These are phyloP conservation scores for Drosophila ezoana DNA, from an alignment of 2,888 invertebrate species.

Conservation along the genomic window DNA sequence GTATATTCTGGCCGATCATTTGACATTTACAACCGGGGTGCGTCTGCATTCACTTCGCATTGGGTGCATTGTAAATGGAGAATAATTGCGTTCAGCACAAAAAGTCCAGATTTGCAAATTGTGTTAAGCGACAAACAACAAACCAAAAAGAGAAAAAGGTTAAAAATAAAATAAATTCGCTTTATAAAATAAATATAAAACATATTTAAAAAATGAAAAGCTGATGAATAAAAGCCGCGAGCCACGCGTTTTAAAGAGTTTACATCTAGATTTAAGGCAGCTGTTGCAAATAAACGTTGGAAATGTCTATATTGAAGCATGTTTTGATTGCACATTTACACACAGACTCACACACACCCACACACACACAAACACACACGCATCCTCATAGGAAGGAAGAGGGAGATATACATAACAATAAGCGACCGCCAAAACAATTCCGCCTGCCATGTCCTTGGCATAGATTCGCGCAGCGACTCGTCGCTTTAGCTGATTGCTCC, in stretches of 20 bases:
- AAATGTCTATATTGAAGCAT: conserved; percentile 51
- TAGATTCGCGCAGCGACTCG: conserved; percentile 50
- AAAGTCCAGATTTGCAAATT: conserved; percentile 67
- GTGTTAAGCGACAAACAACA: conserved; percentile 46
- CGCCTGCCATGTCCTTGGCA: conserved; percentile 70
- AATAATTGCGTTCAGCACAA: conserved; percentile 75
- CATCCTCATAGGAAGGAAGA: conserved; percentile 1
- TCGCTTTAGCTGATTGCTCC: conserved; percentile 66
- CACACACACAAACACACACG: conserved; percentile 3
- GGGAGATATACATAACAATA: conserved; percentile 23
- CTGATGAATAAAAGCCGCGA: conserved; percentile 11
- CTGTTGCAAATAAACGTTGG: conserved; percentile 75
- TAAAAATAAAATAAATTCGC: conserved; percentile 46
- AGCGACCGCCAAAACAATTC: conserved; percentile 44
- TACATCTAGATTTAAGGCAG: conserved; percentile 61
- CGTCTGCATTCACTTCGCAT: conserved; percentile 50
- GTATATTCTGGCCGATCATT: conserved; percentile 37
- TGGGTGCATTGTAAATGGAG: conserved; percentile 79
- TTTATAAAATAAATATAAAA: conserved; percentile 35
- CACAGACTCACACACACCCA: conserved; percentile 3
- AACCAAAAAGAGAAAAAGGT: conserved; percentile 5
- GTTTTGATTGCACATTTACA: conserved; percentile 14
- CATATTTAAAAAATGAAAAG: conserved; percentile 32
- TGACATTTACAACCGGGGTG: conserved; percentile 11
- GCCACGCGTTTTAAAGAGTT: conserved; percentile 52